Evolutionary conservation across 2,797 vertebrate genomes (phyloP), one percentile per base, ranked within the genome.

Genomic region (Sphaeramia orbicularis): DNA sequence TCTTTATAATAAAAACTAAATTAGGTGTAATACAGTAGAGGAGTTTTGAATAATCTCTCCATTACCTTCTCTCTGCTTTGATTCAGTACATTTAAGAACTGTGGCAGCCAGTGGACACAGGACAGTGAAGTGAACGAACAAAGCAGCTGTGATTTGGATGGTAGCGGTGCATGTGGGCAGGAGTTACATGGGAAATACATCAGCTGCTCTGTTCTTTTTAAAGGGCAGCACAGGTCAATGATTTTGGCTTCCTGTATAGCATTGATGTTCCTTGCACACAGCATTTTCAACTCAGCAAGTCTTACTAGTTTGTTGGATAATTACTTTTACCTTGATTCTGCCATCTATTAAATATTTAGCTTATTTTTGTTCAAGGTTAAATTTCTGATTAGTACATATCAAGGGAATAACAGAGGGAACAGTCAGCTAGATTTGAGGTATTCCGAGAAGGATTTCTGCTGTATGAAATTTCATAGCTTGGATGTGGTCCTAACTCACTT

Each of bases 111-210:
- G 58, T 47, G 18, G 36, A 27, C 7, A 37, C 36, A 60, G 21
- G 18, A 40, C 45, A 16, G 51, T 52, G 13, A 30, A 56, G 54
- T 48, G 10, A 15, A 64, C 55, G 35, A 58, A 72, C 71, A 40
- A 1, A 58, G 65, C 65, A 36, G 30, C 57, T 73, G 44, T 49
- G 64, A 58, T 32, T 32, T 19, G 24, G 43, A 56, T 67, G 57
- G 37, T 67, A 38, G 58, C 45, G 62, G 53, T 32, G 32, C 24
- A 16, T 44, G 54, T 57, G 69, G 72, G 42, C 61, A 10, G 15
- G 45, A 78, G 61, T 74, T 57, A 45, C 52, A 66, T 9, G 41
- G 41, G 43, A 38, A 48, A 37, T 59, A 78, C 52, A 43, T 55
- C 19, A 35, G 35, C 70, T 58, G 36, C 65, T 51, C 54, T 67